Evolutionary conservation across 2,888 invertebrate species (phyloP), one percentile per base, ranked within the genome.

Genomic region (Drosophila emarginata): DNA sequence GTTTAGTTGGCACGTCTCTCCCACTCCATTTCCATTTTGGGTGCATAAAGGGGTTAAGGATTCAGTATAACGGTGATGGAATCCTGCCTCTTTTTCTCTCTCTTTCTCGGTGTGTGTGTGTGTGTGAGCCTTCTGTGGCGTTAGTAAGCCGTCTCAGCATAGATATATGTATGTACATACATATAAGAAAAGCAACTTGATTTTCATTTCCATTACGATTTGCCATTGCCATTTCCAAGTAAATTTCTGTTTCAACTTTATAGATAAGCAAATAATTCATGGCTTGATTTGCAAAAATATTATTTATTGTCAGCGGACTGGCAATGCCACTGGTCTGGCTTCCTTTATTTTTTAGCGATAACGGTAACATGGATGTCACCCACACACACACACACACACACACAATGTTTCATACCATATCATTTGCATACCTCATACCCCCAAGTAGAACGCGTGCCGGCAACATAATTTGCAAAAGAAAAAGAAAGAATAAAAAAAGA

Each of bases 291-390:
- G 85, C 80, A 78, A 84, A 53, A 73, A 87, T 80, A 87, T 89
- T 89, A 89, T 89, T 89, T 89, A 89, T 89, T 89, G 89, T 88
- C 89, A 87, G 67, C 45, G 45, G 80, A 84, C 78, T 57, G 32
- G 83, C 61, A 28, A 28, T 28, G 28, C 5, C 28, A 28, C 40
- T 45, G 45, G 45, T 45, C 45, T 45, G 23, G 50, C 36, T 53
- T 45, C 65, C 23, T 45, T 45, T 61, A 60, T 72, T 75, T 72
- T 83, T 77, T 86, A 73, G 70, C 75, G 89, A 80, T 80, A 84
- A 87, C 70, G 21, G 50, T 52, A 40, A 2, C 51, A 61, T 59
- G 23, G 53, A 6, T 39, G 37, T n/a, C 21, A 40, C 52, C 50
- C 62, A 50, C 53, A 50, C n/a, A 15, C 18, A 15, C 18, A 21